phyloP scores from a whole-genome alignment of 2,797 vertebrate genomes.

The Holocentrus rufus region DNA sequence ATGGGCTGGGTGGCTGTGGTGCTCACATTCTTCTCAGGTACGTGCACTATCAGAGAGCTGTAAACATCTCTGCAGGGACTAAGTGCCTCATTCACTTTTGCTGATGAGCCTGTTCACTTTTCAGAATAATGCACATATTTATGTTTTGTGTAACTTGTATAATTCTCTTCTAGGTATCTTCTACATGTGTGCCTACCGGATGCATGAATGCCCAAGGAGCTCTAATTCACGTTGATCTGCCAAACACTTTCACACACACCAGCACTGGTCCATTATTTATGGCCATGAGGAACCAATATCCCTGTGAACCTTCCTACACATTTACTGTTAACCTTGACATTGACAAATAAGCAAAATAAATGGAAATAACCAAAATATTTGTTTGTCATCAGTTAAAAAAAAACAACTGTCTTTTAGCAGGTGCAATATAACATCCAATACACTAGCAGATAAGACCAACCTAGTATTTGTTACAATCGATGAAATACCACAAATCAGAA shows the following conservation, averaged over 20 bases:
- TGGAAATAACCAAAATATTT: constrained; percentile 13
- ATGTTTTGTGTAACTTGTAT: not conserved
- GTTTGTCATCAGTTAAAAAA: constrained; percentile 1
- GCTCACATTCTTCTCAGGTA: constrained; percentile 87
- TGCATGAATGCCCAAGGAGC: constrained; percentile 85
- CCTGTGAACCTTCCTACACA: constrained; percentile 41
- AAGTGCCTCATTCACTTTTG: not conserved
- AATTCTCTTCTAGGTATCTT: constrained; percentile 79
- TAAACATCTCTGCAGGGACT: not conserved
- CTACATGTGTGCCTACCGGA: constrained; percentile 88
- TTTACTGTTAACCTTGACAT: constrained; percentile 43
- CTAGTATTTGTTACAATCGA: not conserved
- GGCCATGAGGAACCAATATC: constrained; percentile 46
- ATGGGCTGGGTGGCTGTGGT: constrained; percentile 88
- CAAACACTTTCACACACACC: constrained; percentile 15
- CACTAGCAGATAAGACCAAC: not conserved
- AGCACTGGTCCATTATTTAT: constrained; percentile 30
- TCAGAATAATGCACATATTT: not conserved
- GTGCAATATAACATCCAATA: not conserved
- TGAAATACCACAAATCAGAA: constrained; percentile 4
- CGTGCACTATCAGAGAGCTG: not conserved
- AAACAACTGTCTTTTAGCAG: too few species aligned
- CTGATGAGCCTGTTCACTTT: not conserved
- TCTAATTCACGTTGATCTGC: constrained; percentile 79
- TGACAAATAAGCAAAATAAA: constrained; percentile 71